Evolutionary conservation across 2,888 invertebrate species (phyloP).

Genomic region (Byasa hedistus): DNA sequence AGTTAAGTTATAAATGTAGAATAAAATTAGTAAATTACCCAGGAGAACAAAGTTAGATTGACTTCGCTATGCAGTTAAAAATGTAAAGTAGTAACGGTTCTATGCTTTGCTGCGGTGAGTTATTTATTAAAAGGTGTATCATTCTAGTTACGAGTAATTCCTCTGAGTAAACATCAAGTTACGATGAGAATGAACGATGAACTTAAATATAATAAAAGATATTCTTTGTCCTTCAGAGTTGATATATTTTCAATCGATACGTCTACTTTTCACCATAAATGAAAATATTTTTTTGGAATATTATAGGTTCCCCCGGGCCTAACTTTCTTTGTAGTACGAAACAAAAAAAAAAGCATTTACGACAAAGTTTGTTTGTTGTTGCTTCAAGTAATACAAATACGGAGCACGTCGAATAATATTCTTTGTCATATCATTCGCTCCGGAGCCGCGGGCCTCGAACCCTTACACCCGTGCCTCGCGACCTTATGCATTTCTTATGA

Average conservation of each 20-base stretch:
- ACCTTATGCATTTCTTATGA: constrained; percentile 72
- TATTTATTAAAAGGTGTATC: neutral
- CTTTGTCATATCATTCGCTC: constrained; percentile 47
- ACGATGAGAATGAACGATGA: neutral
- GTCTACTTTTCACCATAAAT: constrained; percentile 11
- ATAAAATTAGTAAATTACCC: neutral
- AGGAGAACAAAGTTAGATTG: neutral
- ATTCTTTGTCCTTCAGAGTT: neutral
- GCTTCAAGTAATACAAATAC: constrained; percentile 29
- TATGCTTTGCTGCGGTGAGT: neutral
- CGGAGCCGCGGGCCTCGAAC: constrained; percentile 43
- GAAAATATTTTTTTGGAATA: constrained; percentile 4
- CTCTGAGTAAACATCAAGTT: neutral
- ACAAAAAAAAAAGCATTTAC: constrained; percentile 26
- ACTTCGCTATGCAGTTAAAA: neutral
- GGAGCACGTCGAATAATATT: constrained; percentile 33
- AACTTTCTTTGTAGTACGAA: constrained; percentile 20
- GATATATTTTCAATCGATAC: constrained; percentile 6
- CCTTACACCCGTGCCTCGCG: constrained; percentile 50
- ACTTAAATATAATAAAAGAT: neutral
- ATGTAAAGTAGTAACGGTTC: neutral
- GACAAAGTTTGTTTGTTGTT: constrained; percentile 27
- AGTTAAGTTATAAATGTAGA: neutral
- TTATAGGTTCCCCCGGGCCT: constrained; percentile 7
- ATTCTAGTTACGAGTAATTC: neutral